Base-by-base conservation (phyloP, 2,797 vertebrate genomes). In the Oryzias dopingdopingensis region DNA sequence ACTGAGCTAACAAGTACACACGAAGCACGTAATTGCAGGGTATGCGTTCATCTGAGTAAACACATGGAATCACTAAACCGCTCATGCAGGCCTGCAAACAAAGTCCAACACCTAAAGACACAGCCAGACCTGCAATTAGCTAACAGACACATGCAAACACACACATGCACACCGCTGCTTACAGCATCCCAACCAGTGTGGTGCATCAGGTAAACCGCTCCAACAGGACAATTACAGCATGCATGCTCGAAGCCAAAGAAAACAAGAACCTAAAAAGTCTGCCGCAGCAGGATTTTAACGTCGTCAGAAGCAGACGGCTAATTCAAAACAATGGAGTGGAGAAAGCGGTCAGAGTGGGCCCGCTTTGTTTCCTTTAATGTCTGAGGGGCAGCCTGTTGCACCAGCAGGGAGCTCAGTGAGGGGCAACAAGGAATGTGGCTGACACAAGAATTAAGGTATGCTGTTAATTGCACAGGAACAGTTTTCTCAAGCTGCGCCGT, bases 371-470 rank as follows among this genome's bases (percentile, higher is more conserved):
- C 75, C 66, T 49, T 43, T 58, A 55, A 59, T 73, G 60, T 72
- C 68, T 62, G 76, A 81, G 67, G 24, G 43, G 69, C 63, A 78
- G 74, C 70, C 67, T 45, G 65, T 49, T 76, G 79, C 20, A 43
- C 67, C 79, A 1, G 58, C 62, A 60, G 70, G 63, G 72, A 63
- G 71, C 86, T 72, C 87, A 81, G 86, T 72, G 65, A 84, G 86
- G 83, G 85, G 83, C 79, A 83, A 86, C 85, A 56, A 72, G 83
- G 74, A 81, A 85, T 83, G 79, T 65, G 72, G 74, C 81, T 88
- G 84, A 89, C 80, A 81, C 82, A 86, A 71, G 44, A 84, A 86
- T 85, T 78, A 81, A 82, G 76, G 83, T 77, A 88, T 84, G 82
- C 68, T 56, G 56, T 50, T 83, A 85, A 89, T 85, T 86, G 65